phyloP scores from a whole-genome alignment of 2,113 vertebrate species.

The Phainopepla nitens region DNA sequence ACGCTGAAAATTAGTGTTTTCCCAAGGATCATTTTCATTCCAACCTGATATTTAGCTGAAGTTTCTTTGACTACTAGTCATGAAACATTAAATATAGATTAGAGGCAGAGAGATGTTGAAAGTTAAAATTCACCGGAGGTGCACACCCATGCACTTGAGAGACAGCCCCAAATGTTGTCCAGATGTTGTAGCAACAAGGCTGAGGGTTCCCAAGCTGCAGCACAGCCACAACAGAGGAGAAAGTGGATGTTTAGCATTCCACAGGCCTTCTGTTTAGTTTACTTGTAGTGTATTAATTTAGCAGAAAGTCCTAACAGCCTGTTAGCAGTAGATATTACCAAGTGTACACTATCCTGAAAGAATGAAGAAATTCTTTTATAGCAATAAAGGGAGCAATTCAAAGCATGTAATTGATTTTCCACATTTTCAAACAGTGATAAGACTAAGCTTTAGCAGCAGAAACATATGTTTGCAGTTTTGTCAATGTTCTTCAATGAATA shows the following conservation, averaged over 20 bases:
- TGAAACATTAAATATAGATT: conserved; percentile 85
- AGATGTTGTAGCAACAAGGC: conserved; percentile 75
- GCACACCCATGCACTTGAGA: conserved; percentile 71
- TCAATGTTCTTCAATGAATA: conserved; percentile 48
- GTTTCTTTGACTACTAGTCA: conserved; percentile 79
- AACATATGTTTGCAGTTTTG: conserved; percentile 72
- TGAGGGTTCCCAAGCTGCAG: conserved; percentile 68
- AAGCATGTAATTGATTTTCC: conserved; percentile 75
- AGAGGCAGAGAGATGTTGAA: conserved; percentile 79
- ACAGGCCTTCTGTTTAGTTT: conserved; percentile 70
- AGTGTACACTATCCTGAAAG: conserved; percentile 55
- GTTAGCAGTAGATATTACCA: conserved; percentile 64
- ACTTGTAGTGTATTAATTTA: conserved; percentile 69
- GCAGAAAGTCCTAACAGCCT: conserved; percentile 71
- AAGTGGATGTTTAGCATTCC: conserved; percentile 73
- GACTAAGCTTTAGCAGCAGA: conserved; percentile 67
- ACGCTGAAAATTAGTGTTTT: conserved; percentile 70
- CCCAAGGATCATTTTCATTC: conserved; percentile 82
- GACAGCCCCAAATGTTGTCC: conserved; percentile 75
- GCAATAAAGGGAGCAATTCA: conserved; percentile 64
- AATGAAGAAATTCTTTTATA: conserved; percentile 68
- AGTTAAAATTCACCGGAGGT: conserved; percentile 81
- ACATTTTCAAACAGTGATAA: conserved; percentile 73
- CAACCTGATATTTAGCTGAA: conserved; percentile 78
- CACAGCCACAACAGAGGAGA: conserved; percentile 69